Evolutionary conservation across 2,888 invertebrate genomes (phyloP).

Genomic region (Dasypolia templi): DNA sequence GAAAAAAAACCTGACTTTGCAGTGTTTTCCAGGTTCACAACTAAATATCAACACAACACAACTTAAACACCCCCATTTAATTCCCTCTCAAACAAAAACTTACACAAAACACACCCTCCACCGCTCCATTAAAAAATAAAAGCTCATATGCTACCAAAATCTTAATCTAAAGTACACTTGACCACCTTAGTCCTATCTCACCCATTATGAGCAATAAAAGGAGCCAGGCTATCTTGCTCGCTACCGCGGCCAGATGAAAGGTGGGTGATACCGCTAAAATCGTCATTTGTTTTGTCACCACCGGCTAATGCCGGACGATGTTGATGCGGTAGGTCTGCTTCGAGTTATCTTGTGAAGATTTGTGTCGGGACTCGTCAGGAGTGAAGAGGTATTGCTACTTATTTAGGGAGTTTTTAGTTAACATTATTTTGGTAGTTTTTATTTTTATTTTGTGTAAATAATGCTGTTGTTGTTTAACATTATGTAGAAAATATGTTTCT

Average conservation of each 20-base stretch:
- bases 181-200: slow-evolving; percentile 51
- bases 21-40: background rate
- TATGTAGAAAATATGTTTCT: no score
- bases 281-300: slow-evolving; percentile 90
- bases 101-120: slow-evolving; percentile 4
- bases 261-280: slow-evolving; percentile 88
- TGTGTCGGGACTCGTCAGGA: slow-evolving; percentile 11
- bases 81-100: slow-evolving; percentile 13
- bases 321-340: slow-evolving; percentile 52
- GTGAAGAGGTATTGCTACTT: background rate
- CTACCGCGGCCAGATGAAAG: slow-evolving; percentile 85
- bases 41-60: background rate
- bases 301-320: slow-evolving; percentile 48
- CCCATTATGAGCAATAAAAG: slow-evolving; percentile 66
- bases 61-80: background rate
- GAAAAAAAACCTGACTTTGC: background rate
- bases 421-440: no score
- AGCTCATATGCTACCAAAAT: slow-evolving; percentile 35
- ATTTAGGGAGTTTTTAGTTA: background rate
- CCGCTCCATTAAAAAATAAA: slow-evolving; percentile 10
- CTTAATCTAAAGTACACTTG: slow-evolving; percentile 57
- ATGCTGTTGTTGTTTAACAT: no score
- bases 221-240: slow-evolving; percentile 65
- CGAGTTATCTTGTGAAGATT: slow-evolving; percentile 35
- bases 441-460: no score